A percentile compares a stretch with the other conserved stretches of the same genome.
Evolutionary conservation across 2,888 invertebrate species (phyloP).

Genomic region (Unio delphinus): DNA sequence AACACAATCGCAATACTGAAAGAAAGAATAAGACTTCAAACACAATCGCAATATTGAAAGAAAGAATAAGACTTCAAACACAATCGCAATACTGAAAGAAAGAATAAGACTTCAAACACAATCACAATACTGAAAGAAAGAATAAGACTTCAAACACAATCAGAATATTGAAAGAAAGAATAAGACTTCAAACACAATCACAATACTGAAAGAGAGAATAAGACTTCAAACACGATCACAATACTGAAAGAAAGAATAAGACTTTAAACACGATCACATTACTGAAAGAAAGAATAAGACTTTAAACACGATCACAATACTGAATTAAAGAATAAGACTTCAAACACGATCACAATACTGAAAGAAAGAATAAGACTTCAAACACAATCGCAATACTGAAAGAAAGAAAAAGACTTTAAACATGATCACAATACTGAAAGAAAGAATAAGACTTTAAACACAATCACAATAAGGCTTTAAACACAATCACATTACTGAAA

Average conservation of each 20-base stretch:
- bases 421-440: no score
- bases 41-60: no score
- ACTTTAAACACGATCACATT: no score
- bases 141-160: conserved; percentile 72
- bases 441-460: conserved; percentile 70
- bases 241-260: conserved; percentile 63
- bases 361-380: conserved; percentile 63
- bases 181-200: not conserved
- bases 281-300: conserved; percentile 45
- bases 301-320: conserved; percentile 73
- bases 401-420: conserved; percentile 15
- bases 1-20: conserved; percentile 73
- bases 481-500: conserved; percentile 49
- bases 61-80: conserved; percentile 70
- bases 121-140: no score
- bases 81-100: conserved; percentile 71
- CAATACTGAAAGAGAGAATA: no score
- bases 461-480: conserved; percentile 65
- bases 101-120: not conserved
- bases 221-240: conserved; percentile 73
- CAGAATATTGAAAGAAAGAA: conserved; percentile 68
- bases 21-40: conserved; percentile 15
- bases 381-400: conserved; percentile 73
- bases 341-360: no score
- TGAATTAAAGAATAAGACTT: conserved; percentile 41